Evolutionary conservation across 2,113 vertebrate species (phyloP).

Genomic region (Silurus asotus): DNA sequence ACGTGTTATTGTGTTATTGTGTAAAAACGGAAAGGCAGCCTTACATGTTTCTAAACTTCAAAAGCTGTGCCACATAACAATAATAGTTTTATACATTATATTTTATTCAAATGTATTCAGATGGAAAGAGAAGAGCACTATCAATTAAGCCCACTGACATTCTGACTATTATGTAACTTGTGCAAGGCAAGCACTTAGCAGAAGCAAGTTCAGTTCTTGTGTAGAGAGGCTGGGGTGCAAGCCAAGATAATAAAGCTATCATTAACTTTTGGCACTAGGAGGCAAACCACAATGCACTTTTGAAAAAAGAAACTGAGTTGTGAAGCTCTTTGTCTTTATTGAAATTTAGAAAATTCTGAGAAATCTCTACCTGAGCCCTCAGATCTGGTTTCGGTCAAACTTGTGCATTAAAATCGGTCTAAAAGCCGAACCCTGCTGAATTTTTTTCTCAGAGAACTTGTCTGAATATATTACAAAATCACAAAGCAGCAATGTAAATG

Average conservation of each 20-base stretch:
- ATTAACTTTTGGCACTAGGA: slow-evolving; percentile 28
- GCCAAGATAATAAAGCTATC: slow-evolving; percentile 22
- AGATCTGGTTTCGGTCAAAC: background rate
- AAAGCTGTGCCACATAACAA: background rate
- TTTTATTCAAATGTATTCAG: background rate
- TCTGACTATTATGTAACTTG: slow-evolving; percentile 1
- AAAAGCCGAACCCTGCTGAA: background rate
- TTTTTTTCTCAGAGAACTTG: background rate
- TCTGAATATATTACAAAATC: background rate
- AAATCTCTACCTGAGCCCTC: background rate
- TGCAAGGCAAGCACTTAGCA: background rate
- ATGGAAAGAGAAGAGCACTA: background rate
- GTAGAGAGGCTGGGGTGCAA: background rate
- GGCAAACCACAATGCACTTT: background rate
- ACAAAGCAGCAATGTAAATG: background rate
- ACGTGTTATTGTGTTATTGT: background rate
- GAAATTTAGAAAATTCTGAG: background rate
- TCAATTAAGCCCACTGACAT: background rate
- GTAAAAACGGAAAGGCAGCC: background rate
- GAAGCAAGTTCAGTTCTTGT: background rate
- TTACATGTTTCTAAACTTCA: background rate
- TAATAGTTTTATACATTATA: background rate
- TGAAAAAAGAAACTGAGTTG: background rate
- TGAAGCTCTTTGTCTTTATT: background rate
- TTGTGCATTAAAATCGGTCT: background rate